phyloP scores from a whole-genome alignment of 2,113 vertebrate genomes.

The Eira barbara region DNA sequence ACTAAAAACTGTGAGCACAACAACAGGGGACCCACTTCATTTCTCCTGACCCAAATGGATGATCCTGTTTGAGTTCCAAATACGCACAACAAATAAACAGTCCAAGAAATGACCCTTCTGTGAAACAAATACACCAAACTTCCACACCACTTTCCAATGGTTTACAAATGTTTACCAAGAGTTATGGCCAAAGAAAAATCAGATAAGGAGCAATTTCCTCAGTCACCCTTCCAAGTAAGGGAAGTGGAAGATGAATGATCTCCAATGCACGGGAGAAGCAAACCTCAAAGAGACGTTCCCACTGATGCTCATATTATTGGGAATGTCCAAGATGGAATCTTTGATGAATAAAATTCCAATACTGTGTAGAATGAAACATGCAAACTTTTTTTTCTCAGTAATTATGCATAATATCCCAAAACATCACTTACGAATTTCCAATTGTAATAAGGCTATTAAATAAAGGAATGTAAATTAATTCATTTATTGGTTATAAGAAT shows the following conservation, averaged over 20 bases:
- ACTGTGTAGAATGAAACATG: neutral
- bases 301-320: neutral
- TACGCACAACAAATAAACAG: neutral
- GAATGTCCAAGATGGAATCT: neutral
- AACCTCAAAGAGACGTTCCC: neutral
- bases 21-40: neutral
- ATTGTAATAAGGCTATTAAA: slow-evolving; percentile 36
- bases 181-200: neutral
- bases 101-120: neutral
- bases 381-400: neutral
- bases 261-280: neutral
- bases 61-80: neutral
- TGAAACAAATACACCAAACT: neutral
- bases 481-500: slow-evolving; percentile 16
- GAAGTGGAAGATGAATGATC: neutral
- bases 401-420: slow-evolving; percentile 20
- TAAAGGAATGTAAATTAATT: slow-evolving; percentile 41
- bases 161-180: neutral
- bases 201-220: neutral
- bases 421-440: slow-evolving; percentile 26
- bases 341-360: neutral
- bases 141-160: neutral
- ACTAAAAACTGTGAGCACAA: neutral
- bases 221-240: neutral
- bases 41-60: neutral